These are phyloP conservation scores for Dromococcyx pavoninus DNA, from an alignment of 2,797 vertebrate genomes.

Conservation along the genomic window DNA sequence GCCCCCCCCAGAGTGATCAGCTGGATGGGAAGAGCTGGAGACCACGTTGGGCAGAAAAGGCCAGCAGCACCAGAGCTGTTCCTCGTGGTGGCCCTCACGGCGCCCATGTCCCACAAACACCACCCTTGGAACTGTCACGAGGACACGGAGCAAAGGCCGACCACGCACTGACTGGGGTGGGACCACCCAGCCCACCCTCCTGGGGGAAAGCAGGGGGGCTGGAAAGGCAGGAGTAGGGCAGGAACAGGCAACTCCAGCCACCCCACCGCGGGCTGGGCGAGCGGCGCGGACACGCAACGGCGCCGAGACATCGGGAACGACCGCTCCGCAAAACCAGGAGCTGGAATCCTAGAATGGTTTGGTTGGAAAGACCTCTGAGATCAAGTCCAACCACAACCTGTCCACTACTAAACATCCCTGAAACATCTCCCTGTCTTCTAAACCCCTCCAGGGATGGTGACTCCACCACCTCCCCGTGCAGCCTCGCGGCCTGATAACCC, in stretches of 20 bases:
- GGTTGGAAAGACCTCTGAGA: no score
- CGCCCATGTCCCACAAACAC: accelerated
- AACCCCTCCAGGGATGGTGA: no score
- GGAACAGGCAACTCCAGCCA: neutral
- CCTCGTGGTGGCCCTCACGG: accelerated
- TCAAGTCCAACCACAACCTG: no score
- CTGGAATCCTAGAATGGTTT: no score
- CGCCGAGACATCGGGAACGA: neutral
- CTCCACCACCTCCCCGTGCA: no score
- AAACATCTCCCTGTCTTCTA: no score
- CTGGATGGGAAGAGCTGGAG: no score
- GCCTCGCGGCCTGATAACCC: no score
- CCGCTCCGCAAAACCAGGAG: accelerated
- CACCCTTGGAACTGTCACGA: accelerated
- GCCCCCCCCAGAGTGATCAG: no score
- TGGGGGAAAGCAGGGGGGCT: neutral
- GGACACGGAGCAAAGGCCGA: accelerated
- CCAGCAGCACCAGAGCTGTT: no score
- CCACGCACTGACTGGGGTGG: neutral
- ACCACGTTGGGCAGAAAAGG: neutral
- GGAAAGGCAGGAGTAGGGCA: neutral
- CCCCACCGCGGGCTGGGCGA: neutral
- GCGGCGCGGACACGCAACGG: accelerated
- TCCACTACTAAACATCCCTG: no score
- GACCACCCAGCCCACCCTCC: neutral